Base-by-base conservation (phyloP, 2,888 invertebrate species). In the Bimastos eiseni region DNA sequence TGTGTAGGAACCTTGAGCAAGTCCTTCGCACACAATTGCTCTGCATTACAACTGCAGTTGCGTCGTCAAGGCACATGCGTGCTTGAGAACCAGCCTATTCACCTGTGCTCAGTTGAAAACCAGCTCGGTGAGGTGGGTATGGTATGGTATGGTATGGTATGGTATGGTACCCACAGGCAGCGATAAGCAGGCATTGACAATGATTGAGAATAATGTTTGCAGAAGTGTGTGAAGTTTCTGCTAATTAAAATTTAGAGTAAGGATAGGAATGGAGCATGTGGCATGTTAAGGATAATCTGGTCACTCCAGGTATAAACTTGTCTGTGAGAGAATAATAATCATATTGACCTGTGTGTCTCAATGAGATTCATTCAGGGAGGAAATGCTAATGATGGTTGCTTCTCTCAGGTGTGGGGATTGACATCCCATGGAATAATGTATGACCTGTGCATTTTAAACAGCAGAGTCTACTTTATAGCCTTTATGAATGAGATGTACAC, bases 281-380 rank as follows among this genome's bases (percentile, higher is more conserved):
- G 70, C 8, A 30, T 30, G 24, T 55, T 24, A 30, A 44, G 30
- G 30, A 2, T 49, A 21, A 17, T 41, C 41, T 41, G 41, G 41
- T 70, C 8, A 8, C 30, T n/a, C n/a, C n/a, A 70, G 5, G 70
- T n/a, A n/a, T 70, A 70, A 70, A n/a, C n/a, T n/a, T n/a, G 13
- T 70, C 70, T 70, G 70, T 70, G 70, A 70, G 11, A 70, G 70
- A 70, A 70, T 70, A 70, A n/a, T 70, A 13, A 70, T 70, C n/a
- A 30, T 17, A 70, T 70, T 70, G 11, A 17, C 70, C 70, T n/a
- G 30, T 70, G 70, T 70, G n/a, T n/a, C 3, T 70, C n/a, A 70
- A 70, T 70, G 30, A 70, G 70, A 70, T 70, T 70, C 70, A 70
- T 70, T 70, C 70, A 70, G 70, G 70, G 70, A 70, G 70, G n/a